Evolutionary conservation across 1,140 invertebrate species (phyloP).

Genomic region (Steinernema khuongi): DNA sequence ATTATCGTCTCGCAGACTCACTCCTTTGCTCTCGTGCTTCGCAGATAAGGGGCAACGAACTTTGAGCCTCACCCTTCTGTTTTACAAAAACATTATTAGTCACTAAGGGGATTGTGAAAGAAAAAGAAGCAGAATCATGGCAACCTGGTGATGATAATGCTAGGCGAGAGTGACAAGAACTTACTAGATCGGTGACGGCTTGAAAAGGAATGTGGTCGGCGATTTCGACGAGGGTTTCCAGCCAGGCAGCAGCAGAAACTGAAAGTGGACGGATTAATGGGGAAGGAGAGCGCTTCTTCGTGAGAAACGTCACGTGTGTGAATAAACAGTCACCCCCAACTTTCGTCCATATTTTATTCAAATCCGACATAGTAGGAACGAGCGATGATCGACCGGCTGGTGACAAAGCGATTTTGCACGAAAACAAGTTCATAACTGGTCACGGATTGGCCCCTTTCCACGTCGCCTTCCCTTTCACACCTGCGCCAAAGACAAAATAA

Average conservation of each 20-base stretch:
- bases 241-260: constrained; percentile 62
- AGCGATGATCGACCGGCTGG: neutral
- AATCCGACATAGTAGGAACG: neutral
- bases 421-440: neutral
- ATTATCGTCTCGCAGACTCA: no score
- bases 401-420: constrained; percentile 8
- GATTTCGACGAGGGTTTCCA: constrained; percentile 62
- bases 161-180: constrained; percentile 31
- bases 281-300: neutral
- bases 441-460: neutral
- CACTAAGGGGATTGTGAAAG: no score
- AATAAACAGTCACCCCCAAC: neutral
- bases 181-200: constrained; percentile 61
- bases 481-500: neutral
- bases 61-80: no score
- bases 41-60: no score
- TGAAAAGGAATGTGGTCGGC: constrained; percentile 61
- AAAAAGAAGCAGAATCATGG: no score
- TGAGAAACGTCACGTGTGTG: neutral
- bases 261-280: constrained; percentile 32
- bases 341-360: constrained; percentile 11
- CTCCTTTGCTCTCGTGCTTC: no score
- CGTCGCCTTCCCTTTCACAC: neutral
- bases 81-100: no score
- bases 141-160: no score